Evolutionary conservation across 2,797 vertebrate genomes (phyloP).

Genomic region (Urophycis tenuis): DNA sequence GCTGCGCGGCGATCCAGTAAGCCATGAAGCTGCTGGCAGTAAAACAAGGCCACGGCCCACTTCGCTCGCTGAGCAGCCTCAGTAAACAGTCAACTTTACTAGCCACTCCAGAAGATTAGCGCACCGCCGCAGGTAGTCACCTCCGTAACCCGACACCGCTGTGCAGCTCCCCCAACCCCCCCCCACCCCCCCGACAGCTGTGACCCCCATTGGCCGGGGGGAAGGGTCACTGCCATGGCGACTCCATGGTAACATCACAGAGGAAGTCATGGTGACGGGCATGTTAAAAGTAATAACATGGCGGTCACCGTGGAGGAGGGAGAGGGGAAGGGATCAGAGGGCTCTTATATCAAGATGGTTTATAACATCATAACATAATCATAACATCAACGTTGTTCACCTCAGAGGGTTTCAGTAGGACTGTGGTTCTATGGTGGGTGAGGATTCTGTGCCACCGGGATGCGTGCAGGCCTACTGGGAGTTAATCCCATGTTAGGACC

Average conservation of each 20-base stretch:
- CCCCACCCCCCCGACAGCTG: not conserved
- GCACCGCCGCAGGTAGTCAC: constrained; percentile 13
- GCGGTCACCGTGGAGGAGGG: not conserved
- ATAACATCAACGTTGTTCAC: no score
- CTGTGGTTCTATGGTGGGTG: not conserved
- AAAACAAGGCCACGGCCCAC: not conserved
- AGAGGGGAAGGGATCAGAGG: not conserved
- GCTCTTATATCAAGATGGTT: not conserved
- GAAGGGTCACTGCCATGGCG: constrained; percentile 21
- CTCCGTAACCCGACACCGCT: constrained; percentile 26
- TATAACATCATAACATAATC: no score
- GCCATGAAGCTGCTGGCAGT: not conserved
- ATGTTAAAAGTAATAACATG: not conserved
- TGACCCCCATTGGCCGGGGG: constrained; percentile 15
- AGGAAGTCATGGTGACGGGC: not conserved
- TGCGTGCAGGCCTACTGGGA: not conserved
- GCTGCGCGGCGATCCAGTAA: not conserved
- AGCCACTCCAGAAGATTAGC: constrained; percentile 6
- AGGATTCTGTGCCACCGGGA: no score
- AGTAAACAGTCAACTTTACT: constrained; percentile 32
- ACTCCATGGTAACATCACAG: constrained; percentile 16
- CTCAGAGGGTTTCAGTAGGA: not conserved
- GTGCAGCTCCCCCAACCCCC: not conserved
- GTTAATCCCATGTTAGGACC: no score
- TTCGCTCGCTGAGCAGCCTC: constrained; percentile 7